Percentiles rank a stretch among this genome's conserved stretches.
phyloP scores from a whole-genome alignment of 1,140 invertebrate species.

The Lasaia peninsularis region DNA sequence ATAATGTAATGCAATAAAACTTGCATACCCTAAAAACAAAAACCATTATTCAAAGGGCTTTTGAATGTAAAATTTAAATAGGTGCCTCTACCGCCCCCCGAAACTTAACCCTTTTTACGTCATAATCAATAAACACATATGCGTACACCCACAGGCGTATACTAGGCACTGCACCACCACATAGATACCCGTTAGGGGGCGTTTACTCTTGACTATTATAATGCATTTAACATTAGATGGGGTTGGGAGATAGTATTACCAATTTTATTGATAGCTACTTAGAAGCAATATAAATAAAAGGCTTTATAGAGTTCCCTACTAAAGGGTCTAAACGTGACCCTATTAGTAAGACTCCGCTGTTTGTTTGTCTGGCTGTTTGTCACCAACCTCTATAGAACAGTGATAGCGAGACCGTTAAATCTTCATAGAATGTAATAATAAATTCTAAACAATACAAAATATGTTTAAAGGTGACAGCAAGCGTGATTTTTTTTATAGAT shows the following conservation, averaged over 20 bases:
- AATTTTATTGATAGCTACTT: neutral
- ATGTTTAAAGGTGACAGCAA: no score
- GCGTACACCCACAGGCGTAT: constrained; percentile 44
- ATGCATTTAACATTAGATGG: constrained; percentile 55
- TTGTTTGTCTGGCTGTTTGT: no score
- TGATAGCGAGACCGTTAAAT: no score
- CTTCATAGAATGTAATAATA: no score
- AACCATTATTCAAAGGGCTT: neutral
- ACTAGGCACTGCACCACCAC: constrained; percentile 64
- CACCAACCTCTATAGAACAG: no score
- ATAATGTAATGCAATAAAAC: no score
- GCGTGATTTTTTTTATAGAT: no score
- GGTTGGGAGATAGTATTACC: neutral
- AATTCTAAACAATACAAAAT: no score
- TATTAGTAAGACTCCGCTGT: no score
- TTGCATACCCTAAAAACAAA: neutral
- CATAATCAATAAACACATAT: constrained; percentile 46
- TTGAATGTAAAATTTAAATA: neutral
- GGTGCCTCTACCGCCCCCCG: constrained; percentile 22
- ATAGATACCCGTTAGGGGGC: constrained; percentile 40
- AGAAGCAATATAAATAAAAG: neutral
- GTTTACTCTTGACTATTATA: constrained; percentile 57
- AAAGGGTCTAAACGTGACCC: no score
- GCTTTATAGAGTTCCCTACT: no score
- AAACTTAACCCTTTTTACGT: constrained; percentile 38